A percentile compares a stretch with the other conserved stretches of the same genome.
These are phyloP conservation scores for Geotrypetes seraphini DNA, from an alignment of 2,797 vertebrate genomes.

Conservation along the genomic window DNA sequence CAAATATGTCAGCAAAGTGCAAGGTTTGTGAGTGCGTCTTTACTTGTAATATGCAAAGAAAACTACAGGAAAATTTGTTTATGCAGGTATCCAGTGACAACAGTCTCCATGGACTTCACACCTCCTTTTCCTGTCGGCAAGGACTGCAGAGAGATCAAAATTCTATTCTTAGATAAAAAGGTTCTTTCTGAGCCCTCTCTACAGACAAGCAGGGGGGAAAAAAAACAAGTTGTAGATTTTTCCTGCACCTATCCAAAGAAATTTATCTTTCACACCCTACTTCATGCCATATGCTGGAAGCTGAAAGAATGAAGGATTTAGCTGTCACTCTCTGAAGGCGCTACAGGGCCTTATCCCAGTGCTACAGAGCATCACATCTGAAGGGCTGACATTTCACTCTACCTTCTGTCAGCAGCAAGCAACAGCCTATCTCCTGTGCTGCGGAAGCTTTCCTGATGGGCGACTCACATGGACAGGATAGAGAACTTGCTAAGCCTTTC, in stretches of 20 bases:
- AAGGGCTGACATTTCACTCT: conserved; percentile 49
- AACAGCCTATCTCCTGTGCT: conserved; percentile 6
- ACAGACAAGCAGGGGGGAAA: conserved; percentile 36
- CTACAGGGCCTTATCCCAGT: conserved; percentile 35
- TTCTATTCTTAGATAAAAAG: conserved; percentile 24
- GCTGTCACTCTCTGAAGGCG: conserved; percentile 47
- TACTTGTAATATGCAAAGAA: too few relatives aligned
- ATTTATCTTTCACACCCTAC: conserved; percentile 56
- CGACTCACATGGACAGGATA: conserved; percentile 22
- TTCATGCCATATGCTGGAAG: conserved; percentile 45
- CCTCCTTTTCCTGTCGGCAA: too few relatives aligned
- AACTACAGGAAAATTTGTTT: too few relatives aligned
- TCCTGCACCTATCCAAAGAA: conserved; percentile 46
- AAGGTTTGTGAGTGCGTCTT: too few relatives aligned
- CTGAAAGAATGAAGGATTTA: conserved; percentile 48
- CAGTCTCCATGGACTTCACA: too few relatives aligned
- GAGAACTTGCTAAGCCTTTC: conserved; percentile 33
- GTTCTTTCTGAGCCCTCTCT: conserved; percentile 26
- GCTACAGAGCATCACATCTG: conserved; percentile 25
- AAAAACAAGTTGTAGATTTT: too few relatives aligned
- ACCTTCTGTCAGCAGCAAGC: conserved; percentile 48
- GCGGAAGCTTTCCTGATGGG: conserved; percentile 36
- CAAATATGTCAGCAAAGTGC: too few relatives aligned
- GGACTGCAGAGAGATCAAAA: conserved; percentile 15
- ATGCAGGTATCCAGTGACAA: too few relatives aligned